A percentile compares a stretch with the other conserved stretches of the same genome.
These are phyloP conservation scores for Ceratina australensis DNA, from an alignment of 1,140 invertebrate genomes.

Conservation along the genomic window DNA sequence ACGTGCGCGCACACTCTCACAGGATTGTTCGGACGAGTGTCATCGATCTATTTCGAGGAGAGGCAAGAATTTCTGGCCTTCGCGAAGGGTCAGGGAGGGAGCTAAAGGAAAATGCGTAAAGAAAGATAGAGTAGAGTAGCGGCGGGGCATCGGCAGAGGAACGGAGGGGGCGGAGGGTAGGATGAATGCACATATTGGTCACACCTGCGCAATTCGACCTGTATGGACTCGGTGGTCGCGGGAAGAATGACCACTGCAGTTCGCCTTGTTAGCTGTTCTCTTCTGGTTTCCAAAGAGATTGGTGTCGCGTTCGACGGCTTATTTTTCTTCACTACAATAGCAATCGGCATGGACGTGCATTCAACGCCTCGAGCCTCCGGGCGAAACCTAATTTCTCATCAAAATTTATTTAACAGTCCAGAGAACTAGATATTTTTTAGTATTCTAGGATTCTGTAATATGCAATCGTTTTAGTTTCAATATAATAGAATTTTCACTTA, in stretches of 20 bases:
- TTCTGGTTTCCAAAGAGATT: constrained; percentile 21
- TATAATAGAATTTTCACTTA: too few species aligned
- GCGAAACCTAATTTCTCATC: too few species aligned
- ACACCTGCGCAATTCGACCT: constrained; percentile 58
- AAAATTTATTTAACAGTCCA: too few species aligned
- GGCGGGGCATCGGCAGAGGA: constrained; percentile 37
- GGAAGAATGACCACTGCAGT: constrained; percentile 58
- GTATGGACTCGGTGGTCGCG: constrained; percentile 65
- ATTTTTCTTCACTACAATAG: constrained; percentile 38
- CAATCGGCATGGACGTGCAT: constrained; percentile 12
- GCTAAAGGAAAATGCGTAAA: constrained; percentile 32
- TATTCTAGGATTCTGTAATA: too few species aligned
- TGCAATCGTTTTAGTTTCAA: too few species aligned
- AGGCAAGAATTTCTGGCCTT: constrained; percentile 77
- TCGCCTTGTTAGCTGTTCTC: constrained; percentile 44
- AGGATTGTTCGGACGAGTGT: constrained; percentile 75
- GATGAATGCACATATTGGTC: constrained; percentile 30
- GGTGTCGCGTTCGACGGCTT: constrained; percentile 34
- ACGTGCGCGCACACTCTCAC: constrained; percentile 19
- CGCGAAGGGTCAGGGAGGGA: constrained; percentile 50
- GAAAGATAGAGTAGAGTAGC: constrained; percentile 8
- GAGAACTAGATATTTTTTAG: too few species aligned
- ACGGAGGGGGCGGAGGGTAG: constrained; percentile 35
- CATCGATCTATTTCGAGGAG: constrained; percentile 78
- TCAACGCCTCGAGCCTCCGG: neutral